Conservation (phyloP, 2,797 vertebrate genomes). For the Acipenser ruthenus region DNA sequence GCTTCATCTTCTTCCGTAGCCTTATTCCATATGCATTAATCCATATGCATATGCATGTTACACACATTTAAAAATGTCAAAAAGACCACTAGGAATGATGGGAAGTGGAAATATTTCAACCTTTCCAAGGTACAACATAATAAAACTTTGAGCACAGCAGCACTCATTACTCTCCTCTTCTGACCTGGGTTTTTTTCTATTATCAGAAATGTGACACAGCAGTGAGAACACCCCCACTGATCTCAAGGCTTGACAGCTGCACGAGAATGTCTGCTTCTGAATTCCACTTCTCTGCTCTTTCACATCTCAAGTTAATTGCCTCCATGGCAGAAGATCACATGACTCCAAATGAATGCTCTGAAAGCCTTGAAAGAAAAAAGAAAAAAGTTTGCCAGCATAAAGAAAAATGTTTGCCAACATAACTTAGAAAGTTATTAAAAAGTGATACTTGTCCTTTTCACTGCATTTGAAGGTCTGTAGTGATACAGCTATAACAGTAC, state of each 20-base stretch:
- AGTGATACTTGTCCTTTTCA: neutral
- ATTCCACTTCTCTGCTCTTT: slow-evolving; percentile 33
- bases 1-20: neutral
- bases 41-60: too few relatives aligned
- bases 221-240: slow-evolving; percentile 1
- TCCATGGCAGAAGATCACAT: slow-evolving; percentile 21
- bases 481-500: neutral
- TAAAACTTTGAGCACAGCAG: neutral
- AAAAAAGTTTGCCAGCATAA: neutral
- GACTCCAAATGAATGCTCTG: slow-evolving; percentile 29
- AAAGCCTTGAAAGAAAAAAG: slow-evolving; percentile 1
- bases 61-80: too few relatives aligned
- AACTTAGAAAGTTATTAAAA: neutral
- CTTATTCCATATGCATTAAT: too few relatives aligned
- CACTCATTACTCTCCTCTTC: slow-evolving; percentile 29
- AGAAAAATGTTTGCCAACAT: neutral
- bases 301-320: slow-evolving; percentile 34
- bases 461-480: neutral
- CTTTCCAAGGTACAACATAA: neutral
- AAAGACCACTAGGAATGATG: too few relatives aligned
- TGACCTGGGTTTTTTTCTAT: slow-evolving; percentile 33
- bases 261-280: slow-evolving; percentile 29
- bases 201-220: slow-evolving; percentile 38
- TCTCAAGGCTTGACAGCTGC: slow-evolving; percentile 29
- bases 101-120: too few relatives aligned